phyloP scores from a whole-genome alignment of 2,113 vertebrate species.

The Eptesicus fuscus region DNA sequence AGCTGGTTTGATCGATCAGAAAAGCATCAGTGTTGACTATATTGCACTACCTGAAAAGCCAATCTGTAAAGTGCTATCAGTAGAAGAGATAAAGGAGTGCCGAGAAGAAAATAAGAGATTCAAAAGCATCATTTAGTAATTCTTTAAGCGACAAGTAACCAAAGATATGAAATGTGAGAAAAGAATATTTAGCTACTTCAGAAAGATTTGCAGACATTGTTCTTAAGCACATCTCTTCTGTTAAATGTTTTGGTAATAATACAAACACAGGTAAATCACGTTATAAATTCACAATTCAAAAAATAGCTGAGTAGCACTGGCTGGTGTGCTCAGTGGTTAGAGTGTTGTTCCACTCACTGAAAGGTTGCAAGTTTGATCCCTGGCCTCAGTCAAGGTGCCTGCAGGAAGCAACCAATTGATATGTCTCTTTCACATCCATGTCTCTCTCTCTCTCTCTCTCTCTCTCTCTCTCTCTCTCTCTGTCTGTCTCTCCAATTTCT shows the following conservation, averaged over 20 bases:
- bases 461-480: too few relatives aligned
- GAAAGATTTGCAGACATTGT: background rate
- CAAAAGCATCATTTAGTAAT: background rate
- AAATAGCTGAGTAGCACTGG: background rate
- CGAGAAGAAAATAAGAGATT: background rate
- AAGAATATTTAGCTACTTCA: background rate
- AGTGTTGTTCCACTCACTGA: too few relatives aligned
- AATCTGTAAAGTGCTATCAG: conserved; percentile 14
- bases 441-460: too few relatives aligned
- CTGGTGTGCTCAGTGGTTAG: too few relatives aligned
- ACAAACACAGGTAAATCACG: background rate
- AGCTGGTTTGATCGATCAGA: conserved; percentile 33
- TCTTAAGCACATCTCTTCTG: background rate
- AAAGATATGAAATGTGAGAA: background rate
- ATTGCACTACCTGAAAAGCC: background rate
- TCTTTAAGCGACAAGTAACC: background rate
- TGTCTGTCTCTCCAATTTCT: too few relatives aligned
- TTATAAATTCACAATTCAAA: background rate
- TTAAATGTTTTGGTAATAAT: background rate
- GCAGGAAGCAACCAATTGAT: too few relatives aligned
- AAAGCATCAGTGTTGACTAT: background rate
- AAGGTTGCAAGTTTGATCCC: too few relatives aligned
- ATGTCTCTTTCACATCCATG: too few relatives aligned
- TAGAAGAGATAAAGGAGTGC: background rate
- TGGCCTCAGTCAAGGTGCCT: too few relatives aligned